Conservation (phyloP, 2,113 vertebrate genomes). For the Rana temporaria region DNA sequence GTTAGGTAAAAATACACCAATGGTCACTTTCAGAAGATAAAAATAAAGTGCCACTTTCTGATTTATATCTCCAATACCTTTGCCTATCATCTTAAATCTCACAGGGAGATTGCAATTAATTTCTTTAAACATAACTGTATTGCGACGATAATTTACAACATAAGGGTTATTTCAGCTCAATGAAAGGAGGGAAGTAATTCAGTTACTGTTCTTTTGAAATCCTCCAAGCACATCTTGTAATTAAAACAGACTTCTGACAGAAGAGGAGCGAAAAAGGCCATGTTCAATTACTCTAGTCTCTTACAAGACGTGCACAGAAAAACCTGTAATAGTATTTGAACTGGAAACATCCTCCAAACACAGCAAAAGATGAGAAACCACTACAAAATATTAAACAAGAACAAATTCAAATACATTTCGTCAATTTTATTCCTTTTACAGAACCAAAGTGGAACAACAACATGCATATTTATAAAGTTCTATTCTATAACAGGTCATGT, state of each 20-base stretch:
- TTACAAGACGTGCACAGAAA: neutral
- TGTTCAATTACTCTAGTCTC: neutral
- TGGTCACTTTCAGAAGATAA: neutral
- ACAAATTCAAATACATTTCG: neutral
- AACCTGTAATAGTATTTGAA: neutral
- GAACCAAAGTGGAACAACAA: no score
- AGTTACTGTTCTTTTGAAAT: conserved; percentile 5
- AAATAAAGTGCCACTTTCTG: neutral
- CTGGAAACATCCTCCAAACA: neutral
- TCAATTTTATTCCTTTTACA: neutral
- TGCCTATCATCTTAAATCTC: neutral
- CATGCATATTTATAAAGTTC: no score
- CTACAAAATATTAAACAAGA: neutral
- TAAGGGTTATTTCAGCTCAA: neutral
- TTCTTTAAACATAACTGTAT: conserved; percentile 14
- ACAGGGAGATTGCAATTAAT: conserved; percentile 8
- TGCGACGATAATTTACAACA: neutral
- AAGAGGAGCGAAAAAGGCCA: neutral
- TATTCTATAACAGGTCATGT: no score
- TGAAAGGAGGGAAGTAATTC: neutral
- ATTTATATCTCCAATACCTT: neutral
- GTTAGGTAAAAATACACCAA: neutral
- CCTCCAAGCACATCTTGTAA: conserved; percentile 8
- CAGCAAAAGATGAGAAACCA: neutral
- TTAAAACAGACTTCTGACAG: conserved; percentile 4